Conservation (phyloP, 2,113 vertebrate genomes). For the Myotis lucifugus region DNA sequence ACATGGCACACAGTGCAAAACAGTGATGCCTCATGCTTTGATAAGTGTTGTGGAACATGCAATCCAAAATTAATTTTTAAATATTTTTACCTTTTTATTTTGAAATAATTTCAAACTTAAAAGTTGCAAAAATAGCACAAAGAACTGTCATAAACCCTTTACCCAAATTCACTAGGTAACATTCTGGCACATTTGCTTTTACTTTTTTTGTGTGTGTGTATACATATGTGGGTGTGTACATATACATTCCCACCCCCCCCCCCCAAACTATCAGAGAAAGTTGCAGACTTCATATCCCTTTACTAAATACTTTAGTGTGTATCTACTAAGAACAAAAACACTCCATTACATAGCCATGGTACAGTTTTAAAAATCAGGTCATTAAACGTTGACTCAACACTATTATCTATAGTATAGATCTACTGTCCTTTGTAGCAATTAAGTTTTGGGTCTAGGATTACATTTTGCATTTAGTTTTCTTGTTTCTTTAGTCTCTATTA, state of each 20-base stretch:
- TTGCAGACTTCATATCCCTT: background rate
- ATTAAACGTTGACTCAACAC: background rate
- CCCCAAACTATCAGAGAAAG: background rate
- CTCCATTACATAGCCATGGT: background rate
- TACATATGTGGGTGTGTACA: background rate
- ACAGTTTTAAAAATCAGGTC: conserved; percentile 16
- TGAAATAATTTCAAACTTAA: conserved; percentile 34
- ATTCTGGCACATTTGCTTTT: conserved; percentile 17
- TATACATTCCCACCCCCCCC: background rate
- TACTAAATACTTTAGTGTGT: background rate
- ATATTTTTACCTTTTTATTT: conserved; percentile 24
- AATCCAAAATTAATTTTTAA: conserved; percentile 21
- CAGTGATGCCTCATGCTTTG: background rate
- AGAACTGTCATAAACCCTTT: background rate
- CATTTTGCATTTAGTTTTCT: background rate
- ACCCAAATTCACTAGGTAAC: background rate
- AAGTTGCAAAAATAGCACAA: background rate
- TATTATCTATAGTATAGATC: background rate
- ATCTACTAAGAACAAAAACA: background rate
- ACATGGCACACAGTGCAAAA: background rate
- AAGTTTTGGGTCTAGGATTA: background rate
- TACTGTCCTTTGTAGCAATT: background rate
- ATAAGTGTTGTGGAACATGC: background rate
- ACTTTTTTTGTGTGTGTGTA: background rate
- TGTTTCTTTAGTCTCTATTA: conserved; percentile 14